Evolutionary conservation across 1,140 invertebrate genomes (phyloP).

Genomic region (Cydia strobilella): DNA sequence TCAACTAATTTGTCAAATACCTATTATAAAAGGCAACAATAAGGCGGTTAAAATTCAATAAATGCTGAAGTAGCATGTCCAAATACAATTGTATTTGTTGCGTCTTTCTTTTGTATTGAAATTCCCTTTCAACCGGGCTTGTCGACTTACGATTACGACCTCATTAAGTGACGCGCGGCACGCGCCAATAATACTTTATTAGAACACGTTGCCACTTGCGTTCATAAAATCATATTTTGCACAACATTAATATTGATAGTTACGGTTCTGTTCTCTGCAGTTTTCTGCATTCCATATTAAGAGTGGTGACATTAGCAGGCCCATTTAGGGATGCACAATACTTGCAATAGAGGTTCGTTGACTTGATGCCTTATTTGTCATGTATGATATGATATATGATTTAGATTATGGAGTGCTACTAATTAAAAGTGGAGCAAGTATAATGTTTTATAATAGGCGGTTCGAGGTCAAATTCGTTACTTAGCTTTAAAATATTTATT

Average conservation of each 20-base stretch:
- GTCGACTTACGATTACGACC: too few relatives aligned
- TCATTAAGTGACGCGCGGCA: too few relatives aligned
- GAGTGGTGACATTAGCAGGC: conserved; percentile 4
- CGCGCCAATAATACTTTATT: too few relatives aligned
- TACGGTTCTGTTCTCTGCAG: not conserved
- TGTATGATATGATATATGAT: conserved; percentile 1
- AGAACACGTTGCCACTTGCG: not conserved
- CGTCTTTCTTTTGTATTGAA: too few relatives aligned
- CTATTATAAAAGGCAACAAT: too few relatives aligned
- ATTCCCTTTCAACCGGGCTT: too few relatives aligned
- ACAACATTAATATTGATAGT: not conserved
- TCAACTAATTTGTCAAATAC: too few relatives aligned
- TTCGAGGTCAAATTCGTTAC: not conserved
- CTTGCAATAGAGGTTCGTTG: conserved; percentile 1
- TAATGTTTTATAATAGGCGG: not conserved
- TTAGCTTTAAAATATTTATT: too few relatives aligned
- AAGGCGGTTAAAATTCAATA: too few relatives aligned
- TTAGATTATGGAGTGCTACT: not conserved
- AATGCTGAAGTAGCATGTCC: too few relatives aligned
- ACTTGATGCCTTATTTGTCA: not conserved
- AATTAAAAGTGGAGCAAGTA: conserved; percentile 24
- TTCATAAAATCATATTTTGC: not conserved
- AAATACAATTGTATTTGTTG: too few relatives aligned
- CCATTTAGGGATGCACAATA: conserved; percentile 17
- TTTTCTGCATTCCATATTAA: not conserved